A percentile compares a stretch with the other conserved stretches of the same genome.
Evolutionary conservation across 2,113 vertebrate species (phyloP).

Genomic region (Galemys pyrenaicus): DNA sequence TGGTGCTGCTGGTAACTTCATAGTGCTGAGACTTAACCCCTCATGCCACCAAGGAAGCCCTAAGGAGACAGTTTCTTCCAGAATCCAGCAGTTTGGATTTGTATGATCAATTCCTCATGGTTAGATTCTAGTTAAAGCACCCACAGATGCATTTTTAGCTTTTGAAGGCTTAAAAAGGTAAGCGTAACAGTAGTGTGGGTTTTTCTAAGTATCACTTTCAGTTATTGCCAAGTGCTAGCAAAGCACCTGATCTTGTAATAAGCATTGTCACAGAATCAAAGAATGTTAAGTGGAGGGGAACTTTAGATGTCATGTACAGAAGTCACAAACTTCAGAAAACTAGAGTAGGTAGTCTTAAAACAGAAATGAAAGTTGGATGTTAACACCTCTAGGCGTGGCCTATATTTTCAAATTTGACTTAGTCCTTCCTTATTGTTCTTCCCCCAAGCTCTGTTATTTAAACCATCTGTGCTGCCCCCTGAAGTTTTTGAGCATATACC

Average conservation of each 20-base stretch:
- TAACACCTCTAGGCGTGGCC: not conserved
- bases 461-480: not conserved
- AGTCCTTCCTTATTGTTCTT: not conserved
- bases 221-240: not conserved
- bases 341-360: not conserved
- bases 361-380: not conserved
- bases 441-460: not conserved
- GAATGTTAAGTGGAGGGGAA: not conserved
- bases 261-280: conserved; percentile 1
- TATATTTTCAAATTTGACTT: conserved; percentile 23
- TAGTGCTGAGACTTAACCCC: no score
- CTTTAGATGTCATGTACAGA: conserved; percentile 2
- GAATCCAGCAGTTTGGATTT: not conserved
- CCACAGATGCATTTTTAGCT: not conserved
- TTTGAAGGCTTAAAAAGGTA: conserved; percentile 7
- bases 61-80: not conserved
- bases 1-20: no score
- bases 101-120: not conserved
- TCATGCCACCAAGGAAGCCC: no score
- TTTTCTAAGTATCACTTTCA: not conserved
- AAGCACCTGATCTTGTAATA: not conserved
- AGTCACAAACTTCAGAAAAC: not conserved
- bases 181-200: not conserved
- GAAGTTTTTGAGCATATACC: not conserved
- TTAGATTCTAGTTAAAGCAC: not conserved